These are phyloP conservation scores for Rotaria sp. DNA, from an alignment of 2,888 invertebrate species.

Conservation along the genomic window DNA sequence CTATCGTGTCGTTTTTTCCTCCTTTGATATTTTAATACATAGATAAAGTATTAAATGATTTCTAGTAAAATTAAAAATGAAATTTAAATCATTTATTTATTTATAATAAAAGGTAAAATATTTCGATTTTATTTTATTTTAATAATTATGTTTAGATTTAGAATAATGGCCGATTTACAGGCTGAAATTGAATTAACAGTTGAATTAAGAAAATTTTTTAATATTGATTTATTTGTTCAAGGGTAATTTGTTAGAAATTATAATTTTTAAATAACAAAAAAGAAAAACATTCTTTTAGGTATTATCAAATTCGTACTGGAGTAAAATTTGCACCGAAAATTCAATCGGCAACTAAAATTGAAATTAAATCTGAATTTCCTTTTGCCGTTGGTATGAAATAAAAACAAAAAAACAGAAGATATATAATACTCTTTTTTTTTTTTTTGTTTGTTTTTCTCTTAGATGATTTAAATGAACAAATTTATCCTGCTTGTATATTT, in stretches of 20 bases:
- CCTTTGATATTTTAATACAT: neutral
- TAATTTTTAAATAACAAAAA: neutral
- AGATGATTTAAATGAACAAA: constrained; percentile 27
- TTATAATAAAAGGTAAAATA: neutral
- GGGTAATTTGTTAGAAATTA: constrained; percentile 62
- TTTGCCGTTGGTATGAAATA: neutral
- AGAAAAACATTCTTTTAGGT: constrained; percentile 59
- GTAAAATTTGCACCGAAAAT: constrained; percentile 79
- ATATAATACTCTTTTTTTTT: neutral
- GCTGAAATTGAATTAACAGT: constrained; percentile 91
- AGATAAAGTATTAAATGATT: neutral
- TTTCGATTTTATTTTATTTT: neutral
- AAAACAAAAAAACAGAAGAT: neutral
- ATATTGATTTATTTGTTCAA: constrained; percentile 92
- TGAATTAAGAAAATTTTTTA: constrained; percentile 91
- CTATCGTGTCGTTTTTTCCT: neutral
- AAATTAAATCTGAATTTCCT: constrained; percentile 60
- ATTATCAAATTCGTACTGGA: constrained; percentile 80
- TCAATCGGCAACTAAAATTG: constrained; percentile 70
- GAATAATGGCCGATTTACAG: constrained; percentile 71
- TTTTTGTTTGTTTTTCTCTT: neutral
- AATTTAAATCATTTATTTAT: neutral
- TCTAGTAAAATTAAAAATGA: neutral
- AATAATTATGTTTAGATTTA: neutral
- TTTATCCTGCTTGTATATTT: constrained; percentile 53